phyloP scores from a whole-genome alignment of 2,113 vertebrate species.

The Burhinus oedicnemus region DNA sequence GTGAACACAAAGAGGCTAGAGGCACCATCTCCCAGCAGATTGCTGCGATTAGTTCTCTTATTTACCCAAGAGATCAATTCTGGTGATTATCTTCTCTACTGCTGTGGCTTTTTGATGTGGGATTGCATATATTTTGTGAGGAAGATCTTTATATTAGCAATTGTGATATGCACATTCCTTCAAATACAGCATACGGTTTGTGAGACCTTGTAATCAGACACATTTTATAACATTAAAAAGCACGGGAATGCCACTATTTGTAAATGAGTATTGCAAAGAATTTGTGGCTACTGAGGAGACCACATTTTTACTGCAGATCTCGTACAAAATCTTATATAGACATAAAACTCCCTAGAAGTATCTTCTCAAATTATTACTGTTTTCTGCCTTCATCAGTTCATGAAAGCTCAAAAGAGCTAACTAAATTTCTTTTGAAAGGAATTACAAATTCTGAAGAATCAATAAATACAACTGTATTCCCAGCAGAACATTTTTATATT shows the following conservation, averaged over 20 bases:
- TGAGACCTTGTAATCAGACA: not conserved
- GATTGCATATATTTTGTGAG: not conserved
- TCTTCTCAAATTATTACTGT: not conserved
- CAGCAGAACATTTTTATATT: conserved; percentile 30
- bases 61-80: not conserved
- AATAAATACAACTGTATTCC: conserved; percentile 55
- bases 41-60: not conserved
- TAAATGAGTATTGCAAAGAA: not conserved
- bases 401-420: conserved; percentile 20
- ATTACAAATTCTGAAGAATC: conserved; percentile 55
- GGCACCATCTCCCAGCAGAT: not conserved
- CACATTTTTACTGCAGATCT: not conserved
- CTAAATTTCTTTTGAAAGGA: conserved; percentile 32
- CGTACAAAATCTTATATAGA: not conserved
- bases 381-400: not conserved
- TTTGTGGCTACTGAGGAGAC: not conserved
- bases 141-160: not conserved
- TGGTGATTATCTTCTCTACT: not conserved
- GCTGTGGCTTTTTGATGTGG: not conserved
- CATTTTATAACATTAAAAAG: not conserved
- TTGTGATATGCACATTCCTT: not conserved
- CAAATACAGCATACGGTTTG: not conserved
- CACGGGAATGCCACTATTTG: not conserved
- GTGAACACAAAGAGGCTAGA: not conserved
- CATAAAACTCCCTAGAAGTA: not conserved